Conservation (phyloP, 2,797 vertebrate genomes). For the Eulemur rubriventer region DNA sequence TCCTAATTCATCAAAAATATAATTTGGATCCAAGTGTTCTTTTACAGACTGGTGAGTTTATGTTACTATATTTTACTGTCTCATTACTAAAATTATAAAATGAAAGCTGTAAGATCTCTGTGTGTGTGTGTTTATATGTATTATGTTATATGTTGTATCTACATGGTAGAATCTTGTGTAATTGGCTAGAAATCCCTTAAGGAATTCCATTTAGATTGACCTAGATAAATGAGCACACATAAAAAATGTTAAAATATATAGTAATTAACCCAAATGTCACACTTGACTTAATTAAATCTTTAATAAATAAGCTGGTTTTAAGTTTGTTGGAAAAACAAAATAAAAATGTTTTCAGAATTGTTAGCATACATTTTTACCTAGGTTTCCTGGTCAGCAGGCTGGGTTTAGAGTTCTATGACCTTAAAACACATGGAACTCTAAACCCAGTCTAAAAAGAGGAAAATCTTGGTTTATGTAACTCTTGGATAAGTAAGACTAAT, state of each 20-base stretch:
- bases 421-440: not conserved
- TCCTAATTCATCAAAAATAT: not conserved
- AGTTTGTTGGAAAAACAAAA: not conserved
- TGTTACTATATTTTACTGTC: not conserved
- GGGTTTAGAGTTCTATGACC: too few relatives aligned
- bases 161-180: too few relatives aligned
- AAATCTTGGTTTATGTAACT: not conserved
- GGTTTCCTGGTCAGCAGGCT: not conserved
- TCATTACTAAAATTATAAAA: not conserved
- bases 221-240: not conserved
- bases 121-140: not conserved
- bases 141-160: not conserved
- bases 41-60: not conserved
- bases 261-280: not conserved
- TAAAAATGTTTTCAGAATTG: not conserved
- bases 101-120: not conserved
- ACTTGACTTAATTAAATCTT: not conserved
- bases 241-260: not conserved
- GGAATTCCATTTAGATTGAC: not conserved
- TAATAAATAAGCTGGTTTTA: not conserved
- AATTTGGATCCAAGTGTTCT: not conserved
- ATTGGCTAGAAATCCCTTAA: not conserved
- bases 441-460: not conserved
- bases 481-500: not conserved
- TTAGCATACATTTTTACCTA: not conserved